Evolutionary conservation across 2,888 invertebrate species (phyloP), one percentile per base, ranked within the genome.

Genomic region (Isoperla grammatica): DNA sequence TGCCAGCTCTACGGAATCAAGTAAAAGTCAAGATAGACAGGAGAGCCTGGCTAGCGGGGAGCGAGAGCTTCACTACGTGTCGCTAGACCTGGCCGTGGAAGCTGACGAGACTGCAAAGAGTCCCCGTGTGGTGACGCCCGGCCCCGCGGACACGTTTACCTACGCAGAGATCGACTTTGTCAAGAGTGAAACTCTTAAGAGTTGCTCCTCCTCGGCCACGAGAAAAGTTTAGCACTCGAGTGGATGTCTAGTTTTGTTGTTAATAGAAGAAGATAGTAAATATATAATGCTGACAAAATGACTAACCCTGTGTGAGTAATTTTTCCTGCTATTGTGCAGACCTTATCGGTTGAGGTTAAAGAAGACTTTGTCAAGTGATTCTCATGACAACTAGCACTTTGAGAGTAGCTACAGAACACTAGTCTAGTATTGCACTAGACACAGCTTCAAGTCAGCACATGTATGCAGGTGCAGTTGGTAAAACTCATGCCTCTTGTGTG

Each of bases 91-190:
- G 63, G 76, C 78, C 15, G 64, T 67, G 46, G 65, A 68, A 55
- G 65, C 63, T n/a, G 68, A 69, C 29, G 71, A 71, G n/a, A 65
- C 66, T 11, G 64, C 64, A 17, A 59, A 55, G n/a, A 60, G 67
- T 23, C 65, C 65, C 6, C 64, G 67, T 53, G 62, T 64, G 13
- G 48, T 67, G 49, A 64, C 64, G 59, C 59, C 69, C 54, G 69
- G 70, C 54, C 43, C 22, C 17, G 20, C 43, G 15, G 74, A 76
- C n/a, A 15, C 65, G 61, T 82, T 86, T 69, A 80, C 81, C 42
- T 90, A 90, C 75, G 89, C 90, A 64, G 85, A 88, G 77, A 90
- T 90, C 63, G 90, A 90, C 79, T 90, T 90, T 75, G 78, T 82
- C 35, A 83, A 84, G 73, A 81, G 83, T 72, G 83, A 82, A 66